Base-by-base conservation (phyloP, 1,140 invertebrate genomes). In the Sitodiplosis mosellana region DNA sequence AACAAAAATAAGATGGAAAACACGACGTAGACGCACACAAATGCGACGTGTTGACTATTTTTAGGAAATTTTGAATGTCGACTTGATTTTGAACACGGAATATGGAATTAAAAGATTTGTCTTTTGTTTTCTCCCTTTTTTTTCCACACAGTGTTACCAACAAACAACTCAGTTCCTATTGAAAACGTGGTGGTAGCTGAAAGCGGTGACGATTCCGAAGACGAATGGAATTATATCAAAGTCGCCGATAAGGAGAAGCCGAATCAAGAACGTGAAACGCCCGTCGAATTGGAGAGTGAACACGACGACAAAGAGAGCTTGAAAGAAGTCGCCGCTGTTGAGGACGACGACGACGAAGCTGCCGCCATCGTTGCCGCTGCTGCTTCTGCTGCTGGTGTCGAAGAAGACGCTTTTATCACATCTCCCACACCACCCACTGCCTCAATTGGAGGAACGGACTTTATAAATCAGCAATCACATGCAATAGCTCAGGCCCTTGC, bases 181-280 rank as follows among this genome's bases (percentile, higher is more conserved):
- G 45, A 46, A 20, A 46, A 46, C 22, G 33, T 33, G n/a, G 18
- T 34, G 12, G 45, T 34, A n/a, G 18, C 45, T 20, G 46, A 47
- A 36, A 47, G 46, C 19, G 33, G 46, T 19, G 46, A 47, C 2
- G 46, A 47, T 15, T 36, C 46, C 2, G 46, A 47, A 34, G 46
- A 47, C 36, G 46, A 47, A 47, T 47, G 46, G 46, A 47, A 47
- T 38, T 47, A 47, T 36, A 47, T 47, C 19, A 36, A 38, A 47
- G 33, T 34, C 5, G 18, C 5, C 5, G 4, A 43, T 4, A 18
- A 43, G 10, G 14, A 18, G 8, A 22, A 37, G 3, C 14, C 14
- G 2, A 15, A 47, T 4, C 14, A 21, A 7, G 17, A 36, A 15
- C 8, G 19, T 20, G 4, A 20, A 18, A 19, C 12, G 12, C n/a